Evolutionary conservation across 1,140 invertebrate genomes (phyloP).

Genomic region (Mamestra configurata): DNA sequence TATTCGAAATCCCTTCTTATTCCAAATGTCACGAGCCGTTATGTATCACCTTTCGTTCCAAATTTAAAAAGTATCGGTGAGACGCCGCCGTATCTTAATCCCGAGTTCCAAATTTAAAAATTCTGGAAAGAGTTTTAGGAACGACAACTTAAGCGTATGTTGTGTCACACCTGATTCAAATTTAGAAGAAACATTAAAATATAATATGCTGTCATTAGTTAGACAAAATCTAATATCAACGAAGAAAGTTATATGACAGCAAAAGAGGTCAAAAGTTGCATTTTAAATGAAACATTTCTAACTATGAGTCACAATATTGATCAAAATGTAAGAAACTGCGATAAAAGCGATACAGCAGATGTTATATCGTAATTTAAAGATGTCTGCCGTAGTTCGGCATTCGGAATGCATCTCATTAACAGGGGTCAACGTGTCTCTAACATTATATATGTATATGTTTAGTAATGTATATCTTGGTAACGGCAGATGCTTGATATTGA

Average conservation of each 20-base stretch:
- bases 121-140: conserved; percentile 83
- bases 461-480: background rate
- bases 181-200: background rate
- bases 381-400: conserved; percentile 9
- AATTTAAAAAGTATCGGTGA: conserved; percentile 77
- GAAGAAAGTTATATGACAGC: background rate
- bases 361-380: conserved; percentile 23
- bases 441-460: background rate
- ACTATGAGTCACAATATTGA: background rate
- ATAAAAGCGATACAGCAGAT: conserved; percentile 17
- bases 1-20: conserved; percentile 36
- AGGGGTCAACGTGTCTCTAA: conserved; percentile 9
- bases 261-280: background rate
- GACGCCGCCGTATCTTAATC: conserved; percentile 81
- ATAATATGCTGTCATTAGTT: background rate
- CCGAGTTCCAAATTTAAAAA: conserved; percentile 83
- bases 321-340: conserved; percentile 21
- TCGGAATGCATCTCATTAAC: conserved; percentile 26
- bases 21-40: conserved; percentile 60
- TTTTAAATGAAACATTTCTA: background rate
- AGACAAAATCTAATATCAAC: background rate
- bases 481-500: background rate
- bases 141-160: conserved; percentile 40
- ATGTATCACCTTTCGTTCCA: conserved; percentile 72
- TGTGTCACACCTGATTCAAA: background rate